Conservation (phyloP, 2,888 invertebrate species). For the Drosophila vallismaia region DNA sequence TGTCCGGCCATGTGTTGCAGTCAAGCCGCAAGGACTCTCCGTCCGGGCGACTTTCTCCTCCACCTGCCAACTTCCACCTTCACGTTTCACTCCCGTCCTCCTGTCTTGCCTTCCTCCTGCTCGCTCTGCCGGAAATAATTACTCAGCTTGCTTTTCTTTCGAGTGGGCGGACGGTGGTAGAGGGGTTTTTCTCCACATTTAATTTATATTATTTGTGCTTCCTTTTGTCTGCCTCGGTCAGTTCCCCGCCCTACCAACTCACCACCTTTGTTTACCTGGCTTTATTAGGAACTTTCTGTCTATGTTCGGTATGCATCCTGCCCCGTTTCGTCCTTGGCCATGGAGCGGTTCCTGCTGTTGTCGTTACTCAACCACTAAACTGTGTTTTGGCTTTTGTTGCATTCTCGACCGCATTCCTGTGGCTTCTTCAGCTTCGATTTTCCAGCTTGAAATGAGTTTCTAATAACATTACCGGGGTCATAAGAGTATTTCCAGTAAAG, state of each 20-base stretch:
- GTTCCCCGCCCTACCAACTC: slow-evolving; percentile 26
- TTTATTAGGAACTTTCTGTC: slow-evolving; percentile 69
- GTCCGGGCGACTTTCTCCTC: slow-evolving; percentile 13
- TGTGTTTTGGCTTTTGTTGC: slow-evolving; percentile 82
- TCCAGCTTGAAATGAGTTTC: slow-evolving; percentile 57
- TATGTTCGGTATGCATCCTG: neutral
- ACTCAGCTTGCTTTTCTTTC: slow-evolving; percentile 70
- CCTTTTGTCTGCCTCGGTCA: slow-evolving; percentile 59
- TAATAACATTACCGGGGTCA: slow-evolving; percentile 57
- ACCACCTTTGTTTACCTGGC: slow-evolving; percentile 72
- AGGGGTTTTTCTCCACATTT: slow-evolving; percentile 57
- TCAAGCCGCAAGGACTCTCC: slow-evolving; percentile 68
- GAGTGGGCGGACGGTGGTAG: neutral
- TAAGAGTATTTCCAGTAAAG: slow-evolving; percentile 2
- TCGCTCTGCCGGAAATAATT: slow-evolving; percentile 76
- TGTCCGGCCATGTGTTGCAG: slow-evolving; percentile 80
- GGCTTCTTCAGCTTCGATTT: slow-evolving; percentile 75
- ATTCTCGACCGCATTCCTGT: slow-evolving; percentile 75
- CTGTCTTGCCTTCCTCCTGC: neutral
- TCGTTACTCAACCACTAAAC: slow-evolving; percentile 81
- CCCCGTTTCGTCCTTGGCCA: slow-evolving; percentile 9
- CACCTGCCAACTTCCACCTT: too few relatives aligned
- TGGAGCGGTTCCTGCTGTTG: slow-evolving; percentile 60
- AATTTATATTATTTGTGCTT: slow-evolving; percentile 79
- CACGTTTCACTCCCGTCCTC: neutral